Conservation (phyloP, 2,888 invertebrate genomes). For the Operophtera brumata region DNA sequence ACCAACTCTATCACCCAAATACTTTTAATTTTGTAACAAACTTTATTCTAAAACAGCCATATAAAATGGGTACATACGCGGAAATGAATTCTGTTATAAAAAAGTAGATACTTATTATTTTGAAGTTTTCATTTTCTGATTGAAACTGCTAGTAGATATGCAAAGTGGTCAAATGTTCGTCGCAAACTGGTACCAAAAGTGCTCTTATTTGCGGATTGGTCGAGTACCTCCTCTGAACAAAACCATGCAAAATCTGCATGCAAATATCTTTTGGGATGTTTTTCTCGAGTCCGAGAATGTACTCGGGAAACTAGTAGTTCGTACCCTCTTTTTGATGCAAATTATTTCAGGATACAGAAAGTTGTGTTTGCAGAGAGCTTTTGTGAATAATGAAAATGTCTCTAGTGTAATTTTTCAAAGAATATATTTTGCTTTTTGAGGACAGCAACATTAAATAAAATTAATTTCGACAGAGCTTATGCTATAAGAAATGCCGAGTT, state of each 20-base stretch:
- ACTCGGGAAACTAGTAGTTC: constrained; percentile 51
- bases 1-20: background rate
- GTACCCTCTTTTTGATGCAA: constrained; percentile 64
- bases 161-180: constrained; percentile 19
- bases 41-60: background rate
- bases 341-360: constrained; percentile 57
- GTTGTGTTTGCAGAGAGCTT: constrained; percentile 46
- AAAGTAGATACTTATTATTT: background rate
- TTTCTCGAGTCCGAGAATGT: constrained; percentile 40
- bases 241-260: constrained; percentile 51
- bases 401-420: constrained; percentile 17
- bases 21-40: background rate
- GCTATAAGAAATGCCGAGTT: too few species aligned
- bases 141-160: constrained; percentile 10
- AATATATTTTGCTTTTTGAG: constrained; percentile 30
- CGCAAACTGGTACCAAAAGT: constrained; percentile 44
- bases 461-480: background rate
- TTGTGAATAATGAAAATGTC: constrained; percentile 59
- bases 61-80: background rate
- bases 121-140: constrained; percentile 3
- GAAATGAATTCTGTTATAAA: background rate
- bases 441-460: background rate
- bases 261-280: constrained; percentile 54
- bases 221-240: constrained; percentile 27
- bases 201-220: constrained; percentile 22